Percentiles rank a stretch among this genome's conserved stretches.
Evolutionary conservation across 35 echinoderm and acorn worm genomes (phyloP).

Genomic region (Ptychodera flava): DNA sequence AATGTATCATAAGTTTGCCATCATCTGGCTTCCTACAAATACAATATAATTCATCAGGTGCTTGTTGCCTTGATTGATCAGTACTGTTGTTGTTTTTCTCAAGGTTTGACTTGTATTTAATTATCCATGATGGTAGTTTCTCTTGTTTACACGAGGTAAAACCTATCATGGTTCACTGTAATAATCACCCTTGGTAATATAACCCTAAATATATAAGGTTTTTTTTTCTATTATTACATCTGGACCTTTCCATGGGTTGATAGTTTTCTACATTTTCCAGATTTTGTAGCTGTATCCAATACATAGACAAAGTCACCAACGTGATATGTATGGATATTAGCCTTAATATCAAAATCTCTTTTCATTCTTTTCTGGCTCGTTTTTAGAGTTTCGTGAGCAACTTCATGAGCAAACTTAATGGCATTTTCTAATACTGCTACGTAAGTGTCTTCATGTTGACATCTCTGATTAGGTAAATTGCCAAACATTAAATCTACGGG

Average conservation of each 20-base stretch:
- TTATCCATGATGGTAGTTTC: not conserved
- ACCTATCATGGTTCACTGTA: slow-evolving; percentile 34
- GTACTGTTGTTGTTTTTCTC: not conserved
- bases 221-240: slow-evolving; percentile 13
- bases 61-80: not conserved
- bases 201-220: slow-evolving; percentile 25
- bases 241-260: too few species aligned
- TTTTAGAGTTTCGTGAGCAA: not conserved
- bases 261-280: slow-evolving; percentile 6
- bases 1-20: slow-evolving; percentile 34
- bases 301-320: slow-evolving; percentile 11
- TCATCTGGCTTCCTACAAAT: slow-evolving; percentile 30
- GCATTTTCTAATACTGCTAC: not conserved
- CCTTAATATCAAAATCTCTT: slow-evolving; percentile 12
- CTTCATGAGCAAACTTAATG: not conserved
- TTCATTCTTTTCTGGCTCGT: slow-evolving; percentile 6
- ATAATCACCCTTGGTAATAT: slow-evolving; percentile 9
- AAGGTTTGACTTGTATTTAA: not conserved
- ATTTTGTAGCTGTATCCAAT: not conserved
- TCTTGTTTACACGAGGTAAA: not conserved
- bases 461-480: too few species aligned
- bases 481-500: slow-evolving; percentile 45
- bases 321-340: not conserved
- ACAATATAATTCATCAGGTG: not conserved
- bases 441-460: too few species aligned